Conservation (phyloP, 2,113 vertebrate species). For the Ceyx cyanopectus region DNA sequence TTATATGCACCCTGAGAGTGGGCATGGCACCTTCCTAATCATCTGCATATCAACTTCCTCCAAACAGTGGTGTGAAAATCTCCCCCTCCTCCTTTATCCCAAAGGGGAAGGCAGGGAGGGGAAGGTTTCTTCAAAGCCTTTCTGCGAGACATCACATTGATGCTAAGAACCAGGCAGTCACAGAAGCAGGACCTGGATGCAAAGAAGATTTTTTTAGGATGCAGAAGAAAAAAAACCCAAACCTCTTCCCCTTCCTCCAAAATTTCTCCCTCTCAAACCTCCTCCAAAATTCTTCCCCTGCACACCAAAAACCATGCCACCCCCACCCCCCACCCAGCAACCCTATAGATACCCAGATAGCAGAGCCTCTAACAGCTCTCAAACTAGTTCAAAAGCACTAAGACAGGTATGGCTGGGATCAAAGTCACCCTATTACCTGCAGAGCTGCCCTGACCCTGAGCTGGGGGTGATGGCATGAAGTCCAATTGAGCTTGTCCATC, state of each 20-base stretch:
- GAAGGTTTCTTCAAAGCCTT: background rate
- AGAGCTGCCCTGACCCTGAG: background rate
- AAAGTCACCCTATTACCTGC: background rate
- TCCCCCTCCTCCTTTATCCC: background rate
- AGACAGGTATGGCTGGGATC: background rate
- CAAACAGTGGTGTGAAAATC: background rate
- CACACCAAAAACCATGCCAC: background rate
- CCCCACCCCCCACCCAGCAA: background rate
- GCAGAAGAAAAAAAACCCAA: background rate
- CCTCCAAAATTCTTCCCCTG: background rate
- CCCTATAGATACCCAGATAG: background rate
- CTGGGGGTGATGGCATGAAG: background rate
- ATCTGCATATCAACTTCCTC: background rate
- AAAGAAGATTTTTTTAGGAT: background rate
- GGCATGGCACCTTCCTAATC: background rate
- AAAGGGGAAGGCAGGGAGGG: background rate
- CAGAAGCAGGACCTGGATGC: background rate
- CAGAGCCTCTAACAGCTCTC: background rate
- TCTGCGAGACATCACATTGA: background rate
- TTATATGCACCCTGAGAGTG: background rate
- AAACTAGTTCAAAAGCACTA: background rate
- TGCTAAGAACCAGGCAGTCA: background rate
- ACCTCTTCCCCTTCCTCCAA: background rate
- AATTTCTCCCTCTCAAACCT: background rate
- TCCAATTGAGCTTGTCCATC: background rate